Evolutionary conservation across 2,888 invertebrate species (phyloP).

Genomic region (Cheilosia impressa): DNA sequence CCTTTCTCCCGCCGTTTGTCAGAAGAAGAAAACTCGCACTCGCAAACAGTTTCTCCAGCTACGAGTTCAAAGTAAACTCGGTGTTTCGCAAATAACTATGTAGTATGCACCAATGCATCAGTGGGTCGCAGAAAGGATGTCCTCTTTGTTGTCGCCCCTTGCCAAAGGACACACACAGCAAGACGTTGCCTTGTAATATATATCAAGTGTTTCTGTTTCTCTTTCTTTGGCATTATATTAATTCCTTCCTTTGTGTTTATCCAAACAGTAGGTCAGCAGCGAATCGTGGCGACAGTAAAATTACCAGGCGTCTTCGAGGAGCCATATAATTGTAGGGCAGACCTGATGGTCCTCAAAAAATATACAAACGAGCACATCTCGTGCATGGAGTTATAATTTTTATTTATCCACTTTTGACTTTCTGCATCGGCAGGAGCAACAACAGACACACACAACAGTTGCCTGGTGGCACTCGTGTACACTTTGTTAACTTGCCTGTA

Average conservation of each 20-base stretch:
- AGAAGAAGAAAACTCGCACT: conserved; percentile 10
- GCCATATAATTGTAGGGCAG: too few species aligned
- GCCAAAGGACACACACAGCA: conserved; percentile 45
- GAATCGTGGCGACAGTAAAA: conserved; percentile 54
- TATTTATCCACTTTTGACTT: conserved; percentile 20
- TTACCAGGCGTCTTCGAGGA: conserved; percentile 30
- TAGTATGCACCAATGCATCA: conserved; percentile 12
- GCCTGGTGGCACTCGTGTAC: conserved; percentile 42
- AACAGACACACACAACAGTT: neutral
- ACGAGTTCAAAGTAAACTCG: conserved; percentile 6
- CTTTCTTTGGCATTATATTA: conserved; percentile 20
- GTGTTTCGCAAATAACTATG: conserved; percentile 55
- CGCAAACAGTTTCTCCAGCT: neutral
- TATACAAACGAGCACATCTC: neutral
- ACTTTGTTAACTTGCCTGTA: conserved; percentile 54
- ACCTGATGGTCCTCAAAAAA: too few species aligned
- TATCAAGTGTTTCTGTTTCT: neutral
- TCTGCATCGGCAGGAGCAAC: conserved; percentile 7
- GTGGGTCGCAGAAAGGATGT: conserved; percentile 44
- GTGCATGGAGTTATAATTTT: conserved; percentile 15
- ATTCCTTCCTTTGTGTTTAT: conserved; percentile 14
- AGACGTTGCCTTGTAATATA: conserved; percentile 9
- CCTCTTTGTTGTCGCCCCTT: conserved; percentile 41
- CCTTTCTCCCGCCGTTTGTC: neutral
- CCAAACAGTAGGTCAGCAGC: conserved; percentile 15